These are phyloP conservation scores for Auanema freiburgensis DNA, from an alignment of 2,888 invertebrate genomes.

Conservation along the genomic window DNA sequence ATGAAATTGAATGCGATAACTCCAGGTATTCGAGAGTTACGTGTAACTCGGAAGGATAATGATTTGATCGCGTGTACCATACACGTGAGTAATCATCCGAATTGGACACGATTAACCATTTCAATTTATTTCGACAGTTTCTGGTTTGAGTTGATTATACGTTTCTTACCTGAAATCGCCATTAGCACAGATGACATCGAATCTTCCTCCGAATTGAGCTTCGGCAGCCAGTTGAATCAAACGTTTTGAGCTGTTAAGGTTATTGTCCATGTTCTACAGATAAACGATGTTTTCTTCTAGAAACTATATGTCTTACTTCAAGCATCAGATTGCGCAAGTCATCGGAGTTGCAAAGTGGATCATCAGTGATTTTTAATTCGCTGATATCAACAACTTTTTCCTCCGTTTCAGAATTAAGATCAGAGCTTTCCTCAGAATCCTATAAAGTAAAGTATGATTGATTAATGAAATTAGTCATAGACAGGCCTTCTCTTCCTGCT, in stretches of 20 bases:
- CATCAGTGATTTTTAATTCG: conserved; percentile 55
- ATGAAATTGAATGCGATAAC: too few species aligned
- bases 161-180: conserved; percentile 56
- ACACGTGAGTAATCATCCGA: too few species aligned
- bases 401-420: conserved; percentile 36
- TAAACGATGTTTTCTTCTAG: neutral
- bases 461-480: neutral
- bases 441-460: neutral
- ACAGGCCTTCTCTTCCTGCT: conserved; percentile 13
- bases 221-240: conserved; percentile 62
- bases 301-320: conserved; percentile 35
- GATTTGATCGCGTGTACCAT: too few species aligned
- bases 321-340: conserved; percentile 56
- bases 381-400: conserved; percentile 46
- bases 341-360: conserved; percentile 61
- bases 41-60: too few species aligned
- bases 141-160: too few species aligned
- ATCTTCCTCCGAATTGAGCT: conserved; percentile 61
- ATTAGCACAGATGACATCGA: conserved; percentile 55
- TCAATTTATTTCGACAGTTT: too few species aligned
- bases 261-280: conserved; percentile 57
- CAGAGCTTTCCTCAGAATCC: conserved; percentile 21
- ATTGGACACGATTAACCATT: too few species aligned
- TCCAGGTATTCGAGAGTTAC: too few species aligned
- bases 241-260: conserved; percentile 60